Conservation (phyloP, 2,888 invertebrate genomes). For the Hipparchia sbordonii region DNA sequence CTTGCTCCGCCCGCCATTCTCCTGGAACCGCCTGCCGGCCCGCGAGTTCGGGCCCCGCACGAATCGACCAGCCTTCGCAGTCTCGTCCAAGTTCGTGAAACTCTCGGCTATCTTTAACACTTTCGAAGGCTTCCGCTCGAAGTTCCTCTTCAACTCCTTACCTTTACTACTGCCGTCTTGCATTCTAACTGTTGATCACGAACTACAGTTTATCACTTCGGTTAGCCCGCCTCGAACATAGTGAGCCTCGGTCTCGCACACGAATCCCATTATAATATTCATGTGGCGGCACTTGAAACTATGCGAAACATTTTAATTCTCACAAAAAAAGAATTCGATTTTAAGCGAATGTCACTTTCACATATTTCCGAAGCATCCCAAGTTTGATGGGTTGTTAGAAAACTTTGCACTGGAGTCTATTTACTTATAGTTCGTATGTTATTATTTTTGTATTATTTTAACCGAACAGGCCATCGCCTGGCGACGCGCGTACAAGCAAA, state of each 20-base stretch:
- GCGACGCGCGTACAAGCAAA: constrained; percentile 70
- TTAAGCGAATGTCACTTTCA: constrained; percentile 74
- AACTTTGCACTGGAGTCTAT: constrained; percentile 42
- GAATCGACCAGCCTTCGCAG: constrained; percentile 73
- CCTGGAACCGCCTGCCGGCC: constrained; percentile 63
- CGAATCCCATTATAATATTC: constrained; percentile 55
- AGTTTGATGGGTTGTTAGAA: constrained; percentile 44
- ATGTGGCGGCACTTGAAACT: constrained; percentile 69
- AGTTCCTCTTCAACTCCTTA: constrained; percentile 69
- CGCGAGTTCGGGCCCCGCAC: constrained; percentile 75
- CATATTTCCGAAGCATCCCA: constrained; percentile 63
- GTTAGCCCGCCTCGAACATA: constrained; percentile 73
- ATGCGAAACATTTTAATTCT: constrained; percentile 70
- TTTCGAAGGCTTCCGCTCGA: constrained; percentile 77
- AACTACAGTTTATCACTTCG: constrained; percentile 55
- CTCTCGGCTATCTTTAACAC: constrained; percentile 81
- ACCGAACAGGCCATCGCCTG: constrained; percentile 67
- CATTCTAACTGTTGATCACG: constrained; percentile 72
- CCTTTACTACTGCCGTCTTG: constrained; percentile 65
- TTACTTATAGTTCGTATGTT: constrained; percentile 58
- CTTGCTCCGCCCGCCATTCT: constrained; percentile 63
- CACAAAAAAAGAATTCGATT: constrained; percentile 67
- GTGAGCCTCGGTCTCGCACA: constrained; percentile 63
- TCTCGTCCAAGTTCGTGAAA: constrained; percentile 79
- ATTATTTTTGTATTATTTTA: constrained; percentile 59